phyloP scores from a whole-genome alignment of 2,113 vertebrate species.

The Pongo pygmaeus region DNA sequence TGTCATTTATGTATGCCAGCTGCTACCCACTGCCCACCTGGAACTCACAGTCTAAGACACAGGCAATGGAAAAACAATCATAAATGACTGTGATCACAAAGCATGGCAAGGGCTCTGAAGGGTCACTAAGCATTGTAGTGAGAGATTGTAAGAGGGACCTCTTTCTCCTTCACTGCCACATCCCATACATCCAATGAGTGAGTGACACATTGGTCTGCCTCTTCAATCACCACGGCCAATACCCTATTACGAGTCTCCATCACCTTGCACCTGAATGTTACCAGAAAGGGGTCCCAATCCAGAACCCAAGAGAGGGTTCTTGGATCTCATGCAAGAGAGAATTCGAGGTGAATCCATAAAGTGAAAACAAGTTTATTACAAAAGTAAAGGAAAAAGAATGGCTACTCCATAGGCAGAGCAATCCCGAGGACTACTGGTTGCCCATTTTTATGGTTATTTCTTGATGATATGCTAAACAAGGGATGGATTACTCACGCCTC shows the following conservation, averaged over 20 bases:
- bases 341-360: too few relatives aligned
- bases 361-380: too few relatives aligned
- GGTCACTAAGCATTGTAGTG: neutral
- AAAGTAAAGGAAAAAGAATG: too few relatives aligned
- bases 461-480: too few relatives aligned
- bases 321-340: too few relatives aligned
- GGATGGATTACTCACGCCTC: too few relatives aligned
- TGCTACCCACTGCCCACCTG: neutral
- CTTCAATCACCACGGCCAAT: fast-evolving
- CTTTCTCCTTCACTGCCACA: neutral
- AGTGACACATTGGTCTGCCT: neutral
- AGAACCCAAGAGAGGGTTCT: too few relatives aligned
- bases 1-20: neutral
- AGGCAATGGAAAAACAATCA: neutral
- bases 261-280: neutral
- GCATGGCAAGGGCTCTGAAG: neutral
- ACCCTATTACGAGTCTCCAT: neutral
- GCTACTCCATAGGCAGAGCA: too few relatives aligned
- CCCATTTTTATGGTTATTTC: too few relatives aligned
- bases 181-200: neutral
- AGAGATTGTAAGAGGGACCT: neutral
- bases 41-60: neutral
- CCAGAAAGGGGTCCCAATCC: too few relatives aligned
- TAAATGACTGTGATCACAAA: neutral
- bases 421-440: too few relatives aligned